phyloP scores from a whole-genome alignment of 2,888 invertebrate species.

The Drosophila neotestacea region DNA sequence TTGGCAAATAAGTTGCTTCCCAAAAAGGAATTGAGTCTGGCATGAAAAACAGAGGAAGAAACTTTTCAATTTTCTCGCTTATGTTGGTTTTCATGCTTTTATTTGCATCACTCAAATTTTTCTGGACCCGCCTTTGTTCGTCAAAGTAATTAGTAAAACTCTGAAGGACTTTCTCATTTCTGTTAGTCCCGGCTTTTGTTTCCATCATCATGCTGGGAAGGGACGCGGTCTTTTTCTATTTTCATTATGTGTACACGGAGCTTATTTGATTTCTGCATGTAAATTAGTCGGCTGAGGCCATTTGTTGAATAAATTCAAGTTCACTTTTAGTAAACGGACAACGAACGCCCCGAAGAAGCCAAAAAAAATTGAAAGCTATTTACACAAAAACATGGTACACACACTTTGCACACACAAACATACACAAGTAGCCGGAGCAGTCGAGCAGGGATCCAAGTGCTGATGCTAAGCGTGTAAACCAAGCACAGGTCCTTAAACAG shows the following conservation, averaged over 20 bases:
- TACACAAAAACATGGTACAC: conserved; percentile 56
- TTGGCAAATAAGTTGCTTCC: conserved; percentile 64
- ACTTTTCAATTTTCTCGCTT: conserved; percentile 69
- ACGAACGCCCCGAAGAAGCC: conserved; percentile 47
- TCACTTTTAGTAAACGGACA: conserved; percentile 11
- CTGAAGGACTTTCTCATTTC: conserved; percentile 64
- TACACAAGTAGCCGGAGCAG: conserved; percentile 29
- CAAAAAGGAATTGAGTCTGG: conserved; percentile 25
- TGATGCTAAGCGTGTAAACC: conserved; percentile 66
- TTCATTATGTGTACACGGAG: conserved; percentile 71
- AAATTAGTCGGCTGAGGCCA: conserved; percentile 74
- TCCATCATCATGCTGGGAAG: conserved; percentile 11
- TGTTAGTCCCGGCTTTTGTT: conserved; percentile 34
- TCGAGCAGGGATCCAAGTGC: conserved; percentile 46
- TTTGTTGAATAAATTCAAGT: conserved; percentile 70
- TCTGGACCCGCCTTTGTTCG: conserved; percentile 68
- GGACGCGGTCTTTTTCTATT: conserved; percentile 7
- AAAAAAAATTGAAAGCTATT: conserved; percentile 54
- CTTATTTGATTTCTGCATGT: conserved; percentile 77
- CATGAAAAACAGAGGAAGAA: conserved; percentile 16
- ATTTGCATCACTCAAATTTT: conserved; percentile 72
- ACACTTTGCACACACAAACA: conserved; percentile 13
- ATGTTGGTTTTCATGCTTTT: conserved; percentile 68
- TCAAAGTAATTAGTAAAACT: conserved; percentile 80
- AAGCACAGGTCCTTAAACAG: conserved; percentile 72